Evolutionary conservation across 1,140 invertebrate genomes (phyloP).

Genomic region (Trichonephila clavata): DNA sequence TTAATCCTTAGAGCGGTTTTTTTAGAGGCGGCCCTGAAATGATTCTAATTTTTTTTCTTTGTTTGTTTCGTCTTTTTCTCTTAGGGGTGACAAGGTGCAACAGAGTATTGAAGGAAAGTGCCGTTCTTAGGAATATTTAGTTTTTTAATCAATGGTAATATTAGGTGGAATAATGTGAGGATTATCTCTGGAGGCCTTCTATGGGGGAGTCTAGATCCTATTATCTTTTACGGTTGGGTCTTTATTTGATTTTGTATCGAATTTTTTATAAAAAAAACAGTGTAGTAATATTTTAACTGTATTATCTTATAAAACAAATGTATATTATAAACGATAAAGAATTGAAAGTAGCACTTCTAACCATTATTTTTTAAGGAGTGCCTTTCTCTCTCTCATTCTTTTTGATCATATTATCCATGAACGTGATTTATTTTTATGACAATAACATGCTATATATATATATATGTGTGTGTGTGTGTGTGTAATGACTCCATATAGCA

Average conservation of each 20-base stretch:
- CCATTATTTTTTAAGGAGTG: no score
- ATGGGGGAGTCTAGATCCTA: neutral
- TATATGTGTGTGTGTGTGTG: no score
- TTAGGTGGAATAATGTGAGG: neutral
- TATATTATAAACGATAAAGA: no score
- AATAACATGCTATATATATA: no score
- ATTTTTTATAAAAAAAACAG: neutral
- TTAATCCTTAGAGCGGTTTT: conserved; percentile 35
- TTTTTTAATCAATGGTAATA: neutral
- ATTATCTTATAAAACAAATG: no score
- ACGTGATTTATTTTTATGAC: no score
- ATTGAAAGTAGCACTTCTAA: no score
- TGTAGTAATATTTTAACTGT: no score
- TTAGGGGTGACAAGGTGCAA: neutral
- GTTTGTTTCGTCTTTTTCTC: neutral
- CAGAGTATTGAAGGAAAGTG: neutral
- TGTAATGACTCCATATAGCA: no score
- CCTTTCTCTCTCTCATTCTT: no score
- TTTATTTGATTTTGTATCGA: neutral
- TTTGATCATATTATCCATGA: no score
- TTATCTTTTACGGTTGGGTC: neutral
- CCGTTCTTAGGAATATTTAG: neutral
- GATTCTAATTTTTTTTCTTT: neutral
- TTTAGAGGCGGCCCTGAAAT: neutral
- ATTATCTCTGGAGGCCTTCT: neutral